Conservation (phyloP, 2,888 invertebrate species). For the Eupithecia subumbrata region DNA sequence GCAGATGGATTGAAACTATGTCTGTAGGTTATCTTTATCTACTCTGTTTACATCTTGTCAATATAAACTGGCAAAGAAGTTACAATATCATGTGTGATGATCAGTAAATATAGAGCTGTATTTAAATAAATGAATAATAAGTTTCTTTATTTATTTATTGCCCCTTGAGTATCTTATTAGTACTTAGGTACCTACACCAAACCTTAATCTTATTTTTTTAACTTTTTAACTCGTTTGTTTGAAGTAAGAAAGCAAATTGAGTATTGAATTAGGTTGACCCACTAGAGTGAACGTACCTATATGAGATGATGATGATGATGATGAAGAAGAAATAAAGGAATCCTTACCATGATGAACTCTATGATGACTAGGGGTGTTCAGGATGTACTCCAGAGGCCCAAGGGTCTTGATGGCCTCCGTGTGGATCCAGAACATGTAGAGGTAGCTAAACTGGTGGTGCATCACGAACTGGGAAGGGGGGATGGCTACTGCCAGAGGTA, state of each 20-base stretch:
- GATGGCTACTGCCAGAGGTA: constrained; percentile 89
- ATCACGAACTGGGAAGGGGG: constrained; percentile 91
- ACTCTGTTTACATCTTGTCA: neutral
- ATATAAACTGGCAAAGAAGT: neutral
- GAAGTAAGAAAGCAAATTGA: neutral
- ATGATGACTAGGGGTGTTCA: constrained; percentile 96
- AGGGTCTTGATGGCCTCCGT: constrained; percentile 91
- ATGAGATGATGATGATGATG: neutral
- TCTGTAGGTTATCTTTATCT: constrained; percentile 3
- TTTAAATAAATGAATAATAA: too few species aligned
- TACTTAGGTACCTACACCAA: too few species aligned
- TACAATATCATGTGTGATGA: neutral
- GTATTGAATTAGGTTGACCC: neutral
- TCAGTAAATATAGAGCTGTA: neutral
- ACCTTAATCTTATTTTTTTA: too few species aligned
- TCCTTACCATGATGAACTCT: constrained; percentile 91
- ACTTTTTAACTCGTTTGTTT: too few species aligned
- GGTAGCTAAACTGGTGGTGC: constrained; percentile 94
- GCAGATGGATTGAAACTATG: neutral
- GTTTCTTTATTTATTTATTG: too few species aligned
- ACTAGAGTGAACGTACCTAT: neutral
- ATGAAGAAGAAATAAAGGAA: constrained; percentile 1
- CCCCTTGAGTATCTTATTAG: too few species aligned
- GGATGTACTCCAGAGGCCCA: constrained; percentile 93
- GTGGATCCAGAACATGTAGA: constrained; percentile 98